A percentile compares a stretch with the other conserved stretches of the same genome.
These are phyloP conservation scores for Zygothrica quintamaculata DNA, from an alignment of 2,888 invertebrate genomes.

Conservation along the genomic window DNA sequence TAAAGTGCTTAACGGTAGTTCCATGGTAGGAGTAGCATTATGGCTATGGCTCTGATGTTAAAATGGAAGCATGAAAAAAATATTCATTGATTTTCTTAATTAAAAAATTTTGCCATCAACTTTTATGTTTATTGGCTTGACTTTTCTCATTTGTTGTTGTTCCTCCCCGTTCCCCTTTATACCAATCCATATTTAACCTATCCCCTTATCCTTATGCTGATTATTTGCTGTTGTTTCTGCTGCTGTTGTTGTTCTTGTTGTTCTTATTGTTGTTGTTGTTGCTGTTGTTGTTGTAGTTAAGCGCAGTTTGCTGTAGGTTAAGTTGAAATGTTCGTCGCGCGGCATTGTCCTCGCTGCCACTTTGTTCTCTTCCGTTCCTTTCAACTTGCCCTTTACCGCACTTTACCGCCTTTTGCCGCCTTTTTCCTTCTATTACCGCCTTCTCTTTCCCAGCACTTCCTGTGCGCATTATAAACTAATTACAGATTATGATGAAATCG, in stretches of 20 bases:
- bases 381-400: slow-evolving; percentile 16
- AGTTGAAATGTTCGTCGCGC: slow-evolving; percentile 43
- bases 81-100: slow-evolving; percentile 78
- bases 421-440: slow-evolving; percentile 1
- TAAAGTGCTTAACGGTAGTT: slow-evolving; percentile 15
- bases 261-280: slow-evolving; percentile 24
- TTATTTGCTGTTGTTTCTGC: slow-evolving; percentile 13
- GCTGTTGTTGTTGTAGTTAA: slow-evolving; percentile 40
- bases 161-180: not conserved
- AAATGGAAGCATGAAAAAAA: slow-evolving; percentile 55
- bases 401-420: slow-evolving; percentile 36
- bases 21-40: slow-evolving; percentile 34
- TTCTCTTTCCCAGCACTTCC: slow-evolving; percentile 43
- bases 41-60: slow-evolving; percentile 36
- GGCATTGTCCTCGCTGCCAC: slow-evolving; percentile 30
- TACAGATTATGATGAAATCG: slow-evolving; percentile 74
- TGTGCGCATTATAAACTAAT: slow-evolving; percentile 75
- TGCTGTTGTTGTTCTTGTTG: slow-evolving; percentile 2
- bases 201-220: not conserved
- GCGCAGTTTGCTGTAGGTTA: slow-evolving; percentile 62
- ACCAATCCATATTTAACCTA: slow-evolving; percentile 5
- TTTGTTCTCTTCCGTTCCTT: not conserved
- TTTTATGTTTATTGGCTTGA: slow-evolving; percentile 74
- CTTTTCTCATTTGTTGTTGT: slow-evolving; percentile 42
- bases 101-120: slow-evolving; percentile 74